phyloP scores from a whole-genome alignment of 2,113 vertebrate genomes.

The Hyperopisus bebe region DNA sequence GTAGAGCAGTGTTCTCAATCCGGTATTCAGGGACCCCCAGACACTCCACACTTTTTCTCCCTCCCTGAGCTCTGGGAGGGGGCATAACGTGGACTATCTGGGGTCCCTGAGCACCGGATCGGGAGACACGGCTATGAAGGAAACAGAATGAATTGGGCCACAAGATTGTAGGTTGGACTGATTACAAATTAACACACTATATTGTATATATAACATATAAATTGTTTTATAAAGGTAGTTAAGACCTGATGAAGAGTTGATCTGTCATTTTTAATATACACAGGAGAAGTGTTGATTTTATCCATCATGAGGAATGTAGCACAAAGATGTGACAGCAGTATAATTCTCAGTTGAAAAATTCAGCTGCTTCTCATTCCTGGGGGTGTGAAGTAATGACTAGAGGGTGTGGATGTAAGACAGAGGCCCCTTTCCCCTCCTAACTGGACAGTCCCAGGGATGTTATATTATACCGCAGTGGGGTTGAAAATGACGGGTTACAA shows the following conservation, averaged over 20 bases:
- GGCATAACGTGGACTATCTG: background rate
- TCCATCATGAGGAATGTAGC: background rate
- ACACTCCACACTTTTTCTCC: background rate
- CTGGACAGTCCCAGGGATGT: background rate
- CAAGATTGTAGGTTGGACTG: background rate
- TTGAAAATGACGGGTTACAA: background rate
- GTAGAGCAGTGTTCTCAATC: background rate
- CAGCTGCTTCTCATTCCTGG: background rate
- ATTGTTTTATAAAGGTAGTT: background rate
- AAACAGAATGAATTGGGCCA: background rate
- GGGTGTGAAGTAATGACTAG: background rate
- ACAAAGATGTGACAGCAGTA: background rate
- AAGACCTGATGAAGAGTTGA: background rate
- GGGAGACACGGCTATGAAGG: background rate
- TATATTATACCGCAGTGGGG: background rate
- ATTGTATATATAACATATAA: background rate
- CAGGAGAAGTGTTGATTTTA: background rate
- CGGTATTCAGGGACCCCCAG: background rate
- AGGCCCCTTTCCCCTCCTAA: background rate
- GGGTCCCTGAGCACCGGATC: background rate
- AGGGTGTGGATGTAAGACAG: background rate
- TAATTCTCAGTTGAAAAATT: background rate
- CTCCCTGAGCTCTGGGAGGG: background rate
- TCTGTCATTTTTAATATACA: background rate
- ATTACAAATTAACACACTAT: background rate